A percentile compares a stretch with the other conserved stretches of the same genome.
Evolutionary conservation across 2,113 vertebrate genomes (phyloP).

Genomic region (Oryzias melastigma): DNA sequence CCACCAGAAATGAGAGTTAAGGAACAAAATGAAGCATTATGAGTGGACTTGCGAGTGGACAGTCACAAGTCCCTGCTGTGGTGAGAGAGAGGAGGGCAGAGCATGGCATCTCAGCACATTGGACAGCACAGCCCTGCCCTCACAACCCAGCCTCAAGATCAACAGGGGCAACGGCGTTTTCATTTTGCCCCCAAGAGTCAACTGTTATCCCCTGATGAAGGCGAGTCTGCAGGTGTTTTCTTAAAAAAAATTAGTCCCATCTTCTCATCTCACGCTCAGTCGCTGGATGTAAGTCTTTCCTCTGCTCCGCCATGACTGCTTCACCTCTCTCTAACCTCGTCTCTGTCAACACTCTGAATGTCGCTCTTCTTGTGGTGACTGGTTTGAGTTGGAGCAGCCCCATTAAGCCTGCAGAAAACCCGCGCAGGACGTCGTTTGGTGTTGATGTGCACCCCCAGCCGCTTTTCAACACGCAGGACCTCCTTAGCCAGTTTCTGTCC

Average conservation of each 20-base stretch:
- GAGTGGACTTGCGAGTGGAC: constrained; percentile 38
- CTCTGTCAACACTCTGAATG: constrained; percentile 41
- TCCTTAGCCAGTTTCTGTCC: constrained; percentile 88
- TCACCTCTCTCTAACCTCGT: constrained; percentile 43
- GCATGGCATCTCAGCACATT: constrained; percentile 73
- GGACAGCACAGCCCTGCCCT: constrained; percentile 77
- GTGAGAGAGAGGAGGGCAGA: constrained; percentile 71
- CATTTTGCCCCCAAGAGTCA: constrained; percentile 55
- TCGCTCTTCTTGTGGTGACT: constrained; percentile 54
- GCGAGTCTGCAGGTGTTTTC: constrained; percentile 35
- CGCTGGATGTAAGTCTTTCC: constrained; percentile 46
- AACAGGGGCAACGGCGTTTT: constrained; percentile 74
- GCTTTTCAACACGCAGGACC: constrained; percentile 81
- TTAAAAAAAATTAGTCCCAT: constrained; percentile 32
- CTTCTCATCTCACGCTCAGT: constrained; percentile 43
- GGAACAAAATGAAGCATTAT: constrained; percentile 41
- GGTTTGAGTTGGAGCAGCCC: constrained; percentile 75
- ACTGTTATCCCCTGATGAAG: constrained; percentile 46
- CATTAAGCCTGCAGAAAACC: constrained; percentile 80
- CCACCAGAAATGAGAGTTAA: neutral
- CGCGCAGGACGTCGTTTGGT: constrained; percentile 58
- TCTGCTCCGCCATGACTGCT: constrained; percentile 58
- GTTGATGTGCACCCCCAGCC: constrained; percentile 77
- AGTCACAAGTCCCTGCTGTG: constrained; percentile 32
- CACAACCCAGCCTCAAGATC: constrained; percentile 70